phyloP scores from a whole-genome alignment of 2,113 vertebrate species.

The Antechinus flavipes region DNA sequence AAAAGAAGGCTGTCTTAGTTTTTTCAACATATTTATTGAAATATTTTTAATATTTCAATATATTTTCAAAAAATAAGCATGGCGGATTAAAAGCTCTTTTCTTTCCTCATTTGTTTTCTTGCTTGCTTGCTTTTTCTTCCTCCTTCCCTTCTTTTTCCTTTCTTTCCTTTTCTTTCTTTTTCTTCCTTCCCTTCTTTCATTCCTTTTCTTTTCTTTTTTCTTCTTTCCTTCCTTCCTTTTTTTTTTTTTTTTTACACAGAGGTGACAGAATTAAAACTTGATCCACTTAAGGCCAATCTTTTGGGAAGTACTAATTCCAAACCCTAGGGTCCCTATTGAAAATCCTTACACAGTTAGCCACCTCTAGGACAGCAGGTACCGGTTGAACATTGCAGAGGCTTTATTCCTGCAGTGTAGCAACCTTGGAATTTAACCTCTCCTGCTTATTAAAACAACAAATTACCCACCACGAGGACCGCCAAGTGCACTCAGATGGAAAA shows the following conservation, averaged over 20 bases:
- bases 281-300: not conserved
- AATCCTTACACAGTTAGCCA: slow-evolving; percentile 1
- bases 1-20: not conserved
- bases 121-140: not conserved
- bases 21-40: not conserved
- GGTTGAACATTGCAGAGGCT: slow-evolving; percentile 7
- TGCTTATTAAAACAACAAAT: slow-evolving; percentile 68
- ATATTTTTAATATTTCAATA: no score
- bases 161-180: no score
- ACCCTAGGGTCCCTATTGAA: not conserved
- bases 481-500: slow-evolving; percentile 64
- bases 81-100: not conserved
- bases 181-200: no score
- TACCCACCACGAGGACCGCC: not conserved
- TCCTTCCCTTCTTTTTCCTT: not conserved
- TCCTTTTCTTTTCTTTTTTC: no score
- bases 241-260: not conserved
- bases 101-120: not conserved
- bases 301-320: not conserved
- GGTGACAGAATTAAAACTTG: not conserved
- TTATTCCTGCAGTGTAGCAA: slow-evolving; percentile 7
- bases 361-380: not conserved
- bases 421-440: slow-evolving; percentile 65
- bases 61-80: not conserved
- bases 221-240: not conserved